A percentile compares a stretch with the other conserved stretches of the same genome.
These are phyloP conservation scores for Alligator mississippiensis DNA, from an alignment of 2,113 vertebrate species.

Conservation along the genomic window DNA sequence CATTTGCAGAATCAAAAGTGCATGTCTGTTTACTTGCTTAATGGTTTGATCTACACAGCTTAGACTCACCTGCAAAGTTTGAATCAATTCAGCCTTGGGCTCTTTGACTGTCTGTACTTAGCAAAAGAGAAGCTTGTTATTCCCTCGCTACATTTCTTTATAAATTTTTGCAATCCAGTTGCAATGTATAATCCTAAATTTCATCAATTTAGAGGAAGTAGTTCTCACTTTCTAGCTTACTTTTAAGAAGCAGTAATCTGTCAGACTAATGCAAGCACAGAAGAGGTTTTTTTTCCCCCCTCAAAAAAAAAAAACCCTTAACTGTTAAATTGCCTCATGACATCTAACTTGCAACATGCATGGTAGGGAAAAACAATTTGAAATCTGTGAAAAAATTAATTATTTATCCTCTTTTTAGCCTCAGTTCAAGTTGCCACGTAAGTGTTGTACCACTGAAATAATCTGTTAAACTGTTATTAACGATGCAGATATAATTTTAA, in stretches of 20 bases:
- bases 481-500: background rate
- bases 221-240: background rate
- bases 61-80: too few relatives aligned
- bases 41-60: too few relatives aligned
- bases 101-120: too few relatives aligned
- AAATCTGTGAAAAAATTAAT: background rate
- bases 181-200: background rate
- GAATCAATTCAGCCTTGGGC: too few relatives aligned
- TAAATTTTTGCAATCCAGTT: background rate
- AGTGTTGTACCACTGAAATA: background rate
- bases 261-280: rapidly evolving
- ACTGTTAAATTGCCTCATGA: background rate
- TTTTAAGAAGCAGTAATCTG: background rate
- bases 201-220: background rate
- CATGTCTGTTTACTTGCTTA: too few relatives aligned
- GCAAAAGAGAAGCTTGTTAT: background rate
- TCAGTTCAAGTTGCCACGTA: background rate
- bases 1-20: too few relatives aligned
- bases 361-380: background rate
- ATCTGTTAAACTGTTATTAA: background rate
- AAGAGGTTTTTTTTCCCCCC: background rate
- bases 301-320: background rate
- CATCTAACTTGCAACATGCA: background rate
- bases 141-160: background rate
- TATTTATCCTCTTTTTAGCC: background rate